These are phyloP conservation scores for Euspilapteryx auroguttella DNA, from an alignment of 2,888 invertebrate species.

Conservation along the genomic window DNA sequence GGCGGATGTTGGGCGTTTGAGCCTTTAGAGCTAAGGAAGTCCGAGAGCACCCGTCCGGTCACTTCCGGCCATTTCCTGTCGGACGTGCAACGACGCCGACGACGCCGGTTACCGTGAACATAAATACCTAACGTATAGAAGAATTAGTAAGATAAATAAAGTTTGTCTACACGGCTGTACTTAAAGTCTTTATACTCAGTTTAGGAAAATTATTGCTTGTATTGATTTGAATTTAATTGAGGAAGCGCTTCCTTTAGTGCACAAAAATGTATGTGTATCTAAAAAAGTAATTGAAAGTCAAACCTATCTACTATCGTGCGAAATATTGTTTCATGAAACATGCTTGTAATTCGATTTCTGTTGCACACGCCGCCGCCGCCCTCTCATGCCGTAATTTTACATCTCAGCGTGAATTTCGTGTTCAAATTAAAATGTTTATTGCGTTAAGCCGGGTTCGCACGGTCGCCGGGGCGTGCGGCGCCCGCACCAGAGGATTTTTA, in stretches of 20 bases:
- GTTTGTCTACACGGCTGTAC: too few relatives aligned
- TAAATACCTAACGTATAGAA: too few relatives aligned
- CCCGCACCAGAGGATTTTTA: constrained; percentile 39
- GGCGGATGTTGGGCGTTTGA: background rate
- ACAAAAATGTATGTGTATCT: too few relatives aligned
- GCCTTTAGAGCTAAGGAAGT: too few relatives aligned
- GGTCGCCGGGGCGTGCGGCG: constrained; percentile 23
- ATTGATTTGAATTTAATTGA: too few relatives aligned
- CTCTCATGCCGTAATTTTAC: constrained; percentile 41
- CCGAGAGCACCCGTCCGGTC: too few relatives aligned
- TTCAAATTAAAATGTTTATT: constrained; percentile 61
- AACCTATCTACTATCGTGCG: constrained; percentile 7
- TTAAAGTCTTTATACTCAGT: too few relatives aligned
- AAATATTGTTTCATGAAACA: constrained; percentile 24
- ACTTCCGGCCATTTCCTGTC: constrained; percentile 33
- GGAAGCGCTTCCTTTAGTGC: too few relatives aligned
- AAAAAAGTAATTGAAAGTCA: too few relatives aligned
- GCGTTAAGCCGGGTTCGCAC: constrained; percentile 55
- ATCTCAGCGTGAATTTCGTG: constrained; percentile 58
- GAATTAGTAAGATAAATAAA: too few relatives aligned
- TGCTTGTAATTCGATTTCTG: constrained; percentile 42
- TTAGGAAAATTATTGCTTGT: too few relatives aligned
- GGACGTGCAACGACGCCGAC: background rate
- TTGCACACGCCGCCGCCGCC: constrained; percentile 32
- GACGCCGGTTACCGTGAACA: background rate